Evolutionary conservation across 2,113 vertebrate species (phyloP).

Genomic region (Sinocyclocheilus anophthalmus): DNA sequence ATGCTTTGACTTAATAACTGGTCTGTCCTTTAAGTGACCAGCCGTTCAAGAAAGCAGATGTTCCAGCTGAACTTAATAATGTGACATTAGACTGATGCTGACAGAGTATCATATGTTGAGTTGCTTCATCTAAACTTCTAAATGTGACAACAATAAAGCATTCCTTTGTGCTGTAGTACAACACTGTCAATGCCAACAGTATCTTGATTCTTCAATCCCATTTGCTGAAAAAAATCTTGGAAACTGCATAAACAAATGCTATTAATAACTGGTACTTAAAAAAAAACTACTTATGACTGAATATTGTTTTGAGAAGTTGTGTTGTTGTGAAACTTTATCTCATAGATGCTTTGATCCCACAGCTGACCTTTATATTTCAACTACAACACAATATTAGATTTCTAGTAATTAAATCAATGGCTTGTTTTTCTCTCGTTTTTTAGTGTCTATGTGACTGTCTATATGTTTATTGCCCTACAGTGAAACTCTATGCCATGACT

Average conservation of each 20-base stretch:
- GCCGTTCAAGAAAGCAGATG: not conserved
- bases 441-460: not conserved
- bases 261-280: not conserved
- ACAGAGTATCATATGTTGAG: not conserved
- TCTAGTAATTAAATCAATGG: not conserved
- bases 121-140: not conserved
- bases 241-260: not conserved
- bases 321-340: not conserved
- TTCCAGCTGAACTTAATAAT: not conserved
- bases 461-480: conserved; percentile 72
- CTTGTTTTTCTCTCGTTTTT: not conserved
- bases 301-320: not conserved
- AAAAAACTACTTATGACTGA: not conserved
- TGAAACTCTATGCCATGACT: conserved; percentile 93
- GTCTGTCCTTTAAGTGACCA: not conserved
- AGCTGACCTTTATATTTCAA: not conserved
- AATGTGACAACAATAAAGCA: not conserved
- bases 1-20: not conserved
- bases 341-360: not conserved
- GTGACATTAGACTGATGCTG: not conserved
- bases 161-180: not conserved
- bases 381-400: not conserved
- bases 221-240: not conserved
- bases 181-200: not conserved
- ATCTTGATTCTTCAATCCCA: not conserved